Percentiles rank a stretch among this genome's conserved stretches.
These are phyloP conservation scores for Corvus cornix DNA, from an alignment of 2,113 vertebrate genomes.

Conservation along the genomic window DNA sequence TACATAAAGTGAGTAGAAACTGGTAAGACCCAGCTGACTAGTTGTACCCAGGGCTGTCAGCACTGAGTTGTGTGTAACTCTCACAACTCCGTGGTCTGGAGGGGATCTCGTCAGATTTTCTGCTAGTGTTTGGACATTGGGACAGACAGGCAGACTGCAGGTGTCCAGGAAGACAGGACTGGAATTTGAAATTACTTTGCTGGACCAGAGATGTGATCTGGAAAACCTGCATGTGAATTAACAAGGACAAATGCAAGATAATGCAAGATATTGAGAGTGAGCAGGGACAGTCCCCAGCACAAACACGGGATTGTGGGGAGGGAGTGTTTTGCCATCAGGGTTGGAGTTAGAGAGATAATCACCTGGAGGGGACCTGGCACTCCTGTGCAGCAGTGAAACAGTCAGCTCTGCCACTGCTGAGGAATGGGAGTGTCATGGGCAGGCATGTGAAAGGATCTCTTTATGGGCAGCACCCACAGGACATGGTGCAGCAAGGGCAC, in stretches of 20 bases:
- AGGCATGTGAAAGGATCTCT: fast-evolving
- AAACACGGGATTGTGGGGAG: background rate
- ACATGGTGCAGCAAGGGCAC: background rate
- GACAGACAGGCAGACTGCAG: slow-evolving; percentile 19
- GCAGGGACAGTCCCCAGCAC: background rate
- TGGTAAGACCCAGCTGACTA: background rate
- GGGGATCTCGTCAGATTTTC: background rate
- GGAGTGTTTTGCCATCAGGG: background rate
- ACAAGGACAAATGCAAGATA: background rate
- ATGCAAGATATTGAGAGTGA: fast-evolving
- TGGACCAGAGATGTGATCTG: background rate
- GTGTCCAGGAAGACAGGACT: slow-evolving; percentile 6
- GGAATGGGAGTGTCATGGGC: background rate
- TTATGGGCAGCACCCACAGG: background rate
- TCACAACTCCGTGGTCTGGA: fast-evolving
- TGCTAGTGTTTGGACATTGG: background rate
- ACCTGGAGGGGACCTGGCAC: background rate
- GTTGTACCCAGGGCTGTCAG: background rate
- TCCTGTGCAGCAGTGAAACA: background rate
- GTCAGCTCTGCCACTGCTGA: background rate
- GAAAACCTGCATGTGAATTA: background rate
- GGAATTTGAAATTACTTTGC: background rate
- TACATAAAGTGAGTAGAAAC: background rate
- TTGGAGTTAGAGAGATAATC: background rate
- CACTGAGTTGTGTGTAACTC: background rate